Conservation (phyloP, 92 coral and sea anemone genomes). For the Epizoanthus rinbou region DNA sequence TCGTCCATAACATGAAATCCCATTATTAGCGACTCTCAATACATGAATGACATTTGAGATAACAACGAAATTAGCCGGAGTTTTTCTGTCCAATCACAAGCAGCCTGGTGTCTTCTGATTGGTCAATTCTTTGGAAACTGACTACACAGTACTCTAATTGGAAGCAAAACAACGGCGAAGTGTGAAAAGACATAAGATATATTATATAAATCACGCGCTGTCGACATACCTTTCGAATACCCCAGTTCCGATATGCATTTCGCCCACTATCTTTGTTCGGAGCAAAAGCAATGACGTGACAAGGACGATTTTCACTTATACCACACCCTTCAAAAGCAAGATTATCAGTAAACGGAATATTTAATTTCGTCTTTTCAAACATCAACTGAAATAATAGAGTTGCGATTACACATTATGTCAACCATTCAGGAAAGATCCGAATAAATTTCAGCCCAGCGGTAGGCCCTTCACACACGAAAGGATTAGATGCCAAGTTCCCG, state of each 20-base stretch:
- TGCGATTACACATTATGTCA: neutral
- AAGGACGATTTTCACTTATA: neutral
- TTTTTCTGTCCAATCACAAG: conserved; percentile 47
- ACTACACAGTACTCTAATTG: conserved; percentile 67
- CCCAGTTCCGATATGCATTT: neutral
- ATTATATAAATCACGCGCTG: conserved; percentile 14
- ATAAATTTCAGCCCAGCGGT: conserved; percentile 26
- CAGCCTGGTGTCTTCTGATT: conserved; percentile 57
- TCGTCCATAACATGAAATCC: neutral
- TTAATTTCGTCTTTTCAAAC: no score
- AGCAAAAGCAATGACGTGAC: neutral
- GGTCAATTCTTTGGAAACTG: conserved; percentile 30
- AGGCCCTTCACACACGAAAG: conserved; percentile 4
- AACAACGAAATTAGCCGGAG: conserved; percentile 69
- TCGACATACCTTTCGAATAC: neutral
- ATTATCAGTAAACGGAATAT: neutral
- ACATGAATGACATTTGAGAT: conserved; percentile 43
- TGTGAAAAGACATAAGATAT: conserved; percentile 69
- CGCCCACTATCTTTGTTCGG: neutral
- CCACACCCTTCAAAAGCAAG: neutral
- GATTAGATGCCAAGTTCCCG: conserved; percentile 23
- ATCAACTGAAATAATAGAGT: neutral
- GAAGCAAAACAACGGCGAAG: conserved; percentile 76
- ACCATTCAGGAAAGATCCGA: neutral
- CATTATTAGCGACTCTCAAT: conserved; percentile 4